phyloP scores from a whole-genome alignment of 2,113 vertebrate genomes.

The Lagopus leucura region DNA sequence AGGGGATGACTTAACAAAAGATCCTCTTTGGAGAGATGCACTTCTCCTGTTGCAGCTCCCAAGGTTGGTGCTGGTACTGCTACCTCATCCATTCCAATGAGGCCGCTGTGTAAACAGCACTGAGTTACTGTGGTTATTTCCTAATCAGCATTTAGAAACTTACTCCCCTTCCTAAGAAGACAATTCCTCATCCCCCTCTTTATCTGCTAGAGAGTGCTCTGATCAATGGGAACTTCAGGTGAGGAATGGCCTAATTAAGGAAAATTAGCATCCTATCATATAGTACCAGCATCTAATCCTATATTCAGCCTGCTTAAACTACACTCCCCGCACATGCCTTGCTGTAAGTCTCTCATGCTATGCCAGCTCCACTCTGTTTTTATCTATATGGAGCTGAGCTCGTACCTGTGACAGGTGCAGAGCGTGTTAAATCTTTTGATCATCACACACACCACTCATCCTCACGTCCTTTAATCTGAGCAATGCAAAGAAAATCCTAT shows the following conservation, averaged over 20 bases:
- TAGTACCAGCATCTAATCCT: conserved; percentile 42
- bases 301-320: conserved; percentile 57
- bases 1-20: not conserved
- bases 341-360: conserved; percentile 60
- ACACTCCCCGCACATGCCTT: not conserved
- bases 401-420: conserved; percentile 72
- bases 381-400: conserved; percentile 63
- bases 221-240: conserved; percentile 16
- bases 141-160: not conserved
- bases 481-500: conserved; percentile 57
- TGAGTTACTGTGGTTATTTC: not conserved
- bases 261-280: conserved; percentile 61
- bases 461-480: conserved; percentile 73
- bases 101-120: not conserved
- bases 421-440: conserved; percentile 72
- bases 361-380: conserved; percentile 67
- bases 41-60: not conserved
- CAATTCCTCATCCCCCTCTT: not conserved
- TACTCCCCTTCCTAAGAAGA: not conserved
- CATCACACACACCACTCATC: conserved; percentile 68
- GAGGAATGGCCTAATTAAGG: conserved; percentile 59
- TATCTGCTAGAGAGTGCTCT: conserved; percentile 22
- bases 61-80: not conserved
- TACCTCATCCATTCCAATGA: not conserved
- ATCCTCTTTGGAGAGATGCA: not conserved